A percentile compares a stretch with the other conserved stretches of the same genome.
These are phyloP conservation scores for Cheilosia scutellata DNA, from an alignment of 2,888 invertebrate genomes.

Conservation along the genomic window DNA sequence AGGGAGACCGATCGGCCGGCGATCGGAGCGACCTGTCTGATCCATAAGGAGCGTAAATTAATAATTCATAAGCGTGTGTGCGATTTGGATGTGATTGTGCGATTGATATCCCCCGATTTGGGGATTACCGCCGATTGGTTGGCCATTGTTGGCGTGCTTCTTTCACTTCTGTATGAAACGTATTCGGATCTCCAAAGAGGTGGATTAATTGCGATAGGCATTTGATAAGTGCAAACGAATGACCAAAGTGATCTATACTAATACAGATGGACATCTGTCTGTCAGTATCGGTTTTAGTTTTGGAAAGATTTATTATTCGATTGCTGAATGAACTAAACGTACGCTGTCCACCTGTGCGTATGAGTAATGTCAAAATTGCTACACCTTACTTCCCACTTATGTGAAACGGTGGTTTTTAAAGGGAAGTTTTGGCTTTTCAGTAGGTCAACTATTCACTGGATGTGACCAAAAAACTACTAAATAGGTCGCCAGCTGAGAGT, in stretches of 20 bases:
- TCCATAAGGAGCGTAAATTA: constrained; percentile 47
- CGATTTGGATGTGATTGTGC: constrained; percentile 35
- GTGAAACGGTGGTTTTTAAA: too few species aligned
- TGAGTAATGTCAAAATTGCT: too few species aligned
- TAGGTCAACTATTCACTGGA: too few species aligned
- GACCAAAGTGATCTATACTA: constrained; percentile 6
- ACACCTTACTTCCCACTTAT: too few species aligned
- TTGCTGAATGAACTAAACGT: background rate
- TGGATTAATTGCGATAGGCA: constrained; percentile 44
- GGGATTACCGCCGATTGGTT: constrained; percentile 10
- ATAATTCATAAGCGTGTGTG: constrained; percentile 56
- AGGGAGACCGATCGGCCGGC: background rate
- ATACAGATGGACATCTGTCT: constrained; percentile 18
- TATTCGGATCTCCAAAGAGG: constrained; percentile 17
- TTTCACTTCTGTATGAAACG: constrained; percentile 16
- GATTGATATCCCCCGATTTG: constrained; percentile 37
- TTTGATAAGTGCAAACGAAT: constrained; percentile 7
- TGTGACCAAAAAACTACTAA: too few species aligned
- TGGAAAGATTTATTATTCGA: background rate
- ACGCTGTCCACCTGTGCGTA: too few species aligned
- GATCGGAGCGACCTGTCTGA: constrained; percentile 10
- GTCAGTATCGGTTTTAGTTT: constrained; percentile 8
- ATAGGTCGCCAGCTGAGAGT: too few species aligned
- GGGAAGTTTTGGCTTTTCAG: too few species aligned
- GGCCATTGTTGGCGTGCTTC: constrained; percentile 12